Evolutionary conservation across 2,113 vertebrate genomes (phyloP), one percentile per base, ranked within the genome.

Genomic region (Dicaeum eximium): DNA sequence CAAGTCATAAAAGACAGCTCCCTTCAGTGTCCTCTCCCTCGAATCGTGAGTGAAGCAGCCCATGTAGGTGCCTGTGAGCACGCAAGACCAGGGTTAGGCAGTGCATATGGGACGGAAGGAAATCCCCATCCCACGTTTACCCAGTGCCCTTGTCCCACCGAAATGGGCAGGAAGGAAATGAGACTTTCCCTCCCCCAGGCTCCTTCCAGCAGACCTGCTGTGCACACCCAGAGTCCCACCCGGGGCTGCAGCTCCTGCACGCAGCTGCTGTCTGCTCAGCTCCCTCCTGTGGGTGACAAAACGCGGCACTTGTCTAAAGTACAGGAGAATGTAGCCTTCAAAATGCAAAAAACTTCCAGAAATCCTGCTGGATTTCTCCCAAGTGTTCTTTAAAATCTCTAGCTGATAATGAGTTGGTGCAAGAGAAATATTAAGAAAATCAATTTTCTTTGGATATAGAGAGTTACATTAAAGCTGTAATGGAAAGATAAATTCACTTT

Each of bases 1-100:
- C 94, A 99, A 97, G 96, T 99, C 99, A n/a, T 99, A 99, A 85
- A 99, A 99, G 93, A 99, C 98, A 4, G 98, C 98, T 72, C 99
- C 99, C 91, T 99, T 99, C 94, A 99, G 98, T 1, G 98, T 98
- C 35, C 97, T 98, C 31, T 99, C 98, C n/a, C 96, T 98, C 7
- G 98, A 97, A 3, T 99, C 98, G 0, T 99, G 99, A 13, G 98
- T 94, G 97, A 99, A 99, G 96, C 99, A 99, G 20, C 99, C 99
- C 3, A 99, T 23, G 73, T 99, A 99, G 88, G 98, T 98, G 80
- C 98, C 98, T 99, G 84, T 80, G 81, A 86, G 71, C 17, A 15
- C 18, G 30, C 45, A 54, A 95, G 70, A 90, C 9, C 74, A 70
- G 45, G 33, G 75, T 93, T 50, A 92, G 88, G 54, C 50, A 28